Base-by-base conservation (phyloP, 1,140 invertebrate genomes). In the Pararge aegeria region DNA sequence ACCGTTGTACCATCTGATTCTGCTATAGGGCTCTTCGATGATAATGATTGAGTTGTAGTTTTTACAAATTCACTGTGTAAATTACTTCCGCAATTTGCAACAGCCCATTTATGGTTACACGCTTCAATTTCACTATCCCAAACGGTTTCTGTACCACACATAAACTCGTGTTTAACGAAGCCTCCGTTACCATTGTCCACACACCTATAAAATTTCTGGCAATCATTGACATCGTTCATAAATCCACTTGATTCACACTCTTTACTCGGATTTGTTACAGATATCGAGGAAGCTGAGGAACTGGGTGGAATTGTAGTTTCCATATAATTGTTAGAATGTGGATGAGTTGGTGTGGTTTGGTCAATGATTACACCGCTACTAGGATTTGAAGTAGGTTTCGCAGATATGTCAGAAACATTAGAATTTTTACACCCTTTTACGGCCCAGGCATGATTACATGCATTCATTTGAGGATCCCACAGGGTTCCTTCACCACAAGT, bases 401-500 rank as follows among this genome's bases (percentile, higher is more conserved):
- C 27, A 53, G 27, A 46, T 5, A 15, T 34, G 44, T 64, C 55
- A 40, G 37, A 54, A 27, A 42, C 46, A 48, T 34, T 54, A 38
- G 13, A 64, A 60, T 37, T 38, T 60, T 65, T 76, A 79, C 76
- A 91, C 64, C 77, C 73, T 30, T 88, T 85, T 2, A 94, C 93
- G 62, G 90, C 90, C 73, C 84, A 86, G 15, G 87, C 82, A 80
- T 94, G 91, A 75, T 94, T 94, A 78, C 94, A 95, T 18, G 89
- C 88, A 59, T 91, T 79, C 29, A 91, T 88, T 34, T 91, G 83
- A 57, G 86, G 64, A 82, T 94, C 93, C 93, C 93, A 95, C 16
- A 92, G 92, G 4, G 94, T 94, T 24, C 93, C 93, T 55, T 92
- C 90, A 1, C 92, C 92, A 78, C 94, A 95, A 18, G 80, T 81